These are phyloP conservation scores for Apomyelois bistriatella DNA, from an alignment of 2,888 invertebrate genomes.

Conservation along the genomic window DNA sequence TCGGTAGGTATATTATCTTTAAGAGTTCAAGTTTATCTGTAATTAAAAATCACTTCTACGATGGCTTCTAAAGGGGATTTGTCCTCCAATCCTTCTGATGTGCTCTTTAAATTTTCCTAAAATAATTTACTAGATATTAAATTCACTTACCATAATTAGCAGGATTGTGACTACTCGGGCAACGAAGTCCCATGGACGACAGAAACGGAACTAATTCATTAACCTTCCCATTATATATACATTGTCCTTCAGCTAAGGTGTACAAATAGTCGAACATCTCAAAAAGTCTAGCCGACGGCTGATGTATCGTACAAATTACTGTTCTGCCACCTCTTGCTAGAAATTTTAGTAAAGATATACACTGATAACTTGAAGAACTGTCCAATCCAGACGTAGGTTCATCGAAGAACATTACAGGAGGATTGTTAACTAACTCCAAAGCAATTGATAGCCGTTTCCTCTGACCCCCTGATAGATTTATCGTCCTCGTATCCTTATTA, in stretches of 20 bases:
- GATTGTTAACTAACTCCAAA: constrained; percentile 7
- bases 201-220: constrained; percentile 92
- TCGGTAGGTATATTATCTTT: no score
- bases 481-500: not conserved
- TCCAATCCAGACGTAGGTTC: constrained; percentile 87
- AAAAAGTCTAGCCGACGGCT: constrained; percentile 96
- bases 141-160: constrained; percentile 90
- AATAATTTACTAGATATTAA: no score
- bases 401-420: constrained; percentile 2
- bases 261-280: constrained; percentile 98
- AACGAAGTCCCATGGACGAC: constrained; percentile 89
- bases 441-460: constrained; percentile 6
- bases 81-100: no score
- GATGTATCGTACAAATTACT: constrained; percentile 97
- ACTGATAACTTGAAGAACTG: constrained; percentile 96
- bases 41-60: no score
- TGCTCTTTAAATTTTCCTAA: no score
- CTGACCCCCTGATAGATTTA: constrained; percentile 7
- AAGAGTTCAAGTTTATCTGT: no score
- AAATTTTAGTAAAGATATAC: constrained; percentile 92
- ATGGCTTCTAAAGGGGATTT: no score
- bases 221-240: constrained; percentile 94
- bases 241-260: constrained; percentile 94
- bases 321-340: constrained; percentile 93
- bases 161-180: constrained; percentile 97